Evolutionary conservation across 2,888 invertebrate genomes (phyloP).

Genomic region (Erebia ligea): DNA sequence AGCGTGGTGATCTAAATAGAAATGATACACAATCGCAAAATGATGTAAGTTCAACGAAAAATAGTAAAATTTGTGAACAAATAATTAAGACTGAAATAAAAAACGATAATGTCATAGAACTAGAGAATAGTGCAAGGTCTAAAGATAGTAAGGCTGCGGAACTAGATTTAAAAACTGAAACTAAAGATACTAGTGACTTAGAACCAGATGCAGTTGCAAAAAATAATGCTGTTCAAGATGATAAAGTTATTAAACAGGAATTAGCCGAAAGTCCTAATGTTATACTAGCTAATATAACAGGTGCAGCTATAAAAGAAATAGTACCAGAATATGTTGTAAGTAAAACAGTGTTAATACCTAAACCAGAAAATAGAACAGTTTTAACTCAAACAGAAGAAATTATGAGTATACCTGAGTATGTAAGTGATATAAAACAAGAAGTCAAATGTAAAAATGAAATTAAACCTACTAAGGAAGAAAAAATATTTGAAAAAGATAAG

Average conservation of each 20-base stretch:
- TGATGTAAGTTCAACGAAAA: constrained; percentile 1
- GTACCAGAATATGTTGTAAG: constrained; percentile 29
- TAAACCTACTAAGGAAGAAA: neutral
- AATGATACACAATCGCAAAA: constrained; percentile 1
- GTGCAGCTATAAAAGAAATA: neutral
- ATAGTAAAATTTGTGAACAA: constrained; percentile 6
- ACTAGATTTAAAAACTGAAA: neutral
- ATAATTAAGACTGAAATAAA: constrained; percentile 22
- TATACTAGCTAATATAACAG: neutral
- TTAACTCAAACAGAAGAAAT: constrained; percentile 36
- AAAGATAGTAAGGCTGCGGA: neutral
- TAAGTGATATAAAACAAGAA: constrained; percentile 24
- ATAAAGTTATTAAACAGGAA: neutral
- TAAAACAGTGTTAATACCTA: constrained; percentile 34
- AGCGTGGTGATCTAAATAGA: constrained; percentile 8
- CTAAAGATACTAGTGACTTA: neutral
- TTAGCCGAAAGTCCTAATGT: neutral
- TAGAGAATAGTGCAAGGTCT: constrained; percentile 1
- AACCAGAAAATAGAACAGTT: constrained; percentile 31
- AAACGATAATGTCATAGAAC: constrained; percentile 6
- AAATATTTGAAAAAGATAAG: neutral
- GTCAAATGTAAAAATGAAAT: neutral
- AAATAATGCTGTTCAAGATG: neutral
- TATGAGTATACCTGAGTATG: constrained; percentile 28
- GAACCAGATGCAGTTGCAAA: neutral